Evolutionary conservation across 2,797 vertebrate genomes (phyloP).

Genomic region (Cygnus olor): DNA sequence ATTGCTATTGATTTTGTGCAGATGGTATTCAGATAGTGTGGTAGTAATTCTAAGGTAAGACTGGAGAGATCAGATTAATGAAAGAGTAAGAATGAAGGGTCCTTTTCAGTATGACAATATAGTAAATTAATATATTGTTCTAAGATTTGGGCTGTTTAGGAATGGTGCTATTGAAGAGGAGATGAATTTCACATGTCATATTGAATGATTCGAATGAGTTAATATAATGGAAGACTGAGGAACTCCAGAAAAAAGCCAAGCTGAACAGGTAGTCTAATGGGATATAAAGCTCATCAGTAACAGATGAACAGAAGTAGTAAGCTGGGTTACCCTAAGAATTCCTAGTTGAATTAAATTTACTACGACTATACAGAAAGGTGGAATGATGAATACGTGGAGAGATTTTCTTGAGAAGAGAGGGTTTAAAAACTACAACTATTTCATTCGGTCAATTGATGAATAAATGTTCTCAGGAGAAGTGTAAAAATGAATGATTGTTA

Average conservation of each 20-base stretch:
- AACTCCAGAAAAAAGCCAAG: slow-evolving; percentile 1
- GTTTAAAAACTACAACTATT: not conserved
- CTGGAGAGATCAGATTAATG: not conserved
- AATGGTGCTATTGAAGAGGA: not conserved
- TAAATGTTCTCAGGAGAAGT: not conserved
- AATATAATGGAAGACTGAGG: not conserved
- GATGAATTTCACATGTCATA: not conserved
- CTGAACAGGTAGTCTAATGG: slow-evolving; percentile 1
- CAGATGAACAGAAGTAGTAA: slow-evolving; percentile 24
- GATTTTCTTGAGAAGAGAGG: not conserved
- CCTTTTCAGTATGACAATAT: not conserved
- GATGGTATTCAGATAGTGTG: not conserved
- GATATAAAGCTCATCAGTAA: slow-evolving; percentile 48
- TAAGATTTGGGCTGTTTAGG: not conserved
- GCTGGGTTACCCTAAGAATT: not conserved
- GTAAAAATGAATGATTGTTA: not conserved
- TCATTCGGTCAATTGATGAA: not conserved
- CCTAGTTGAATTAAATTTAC: slow-evolving; percentile 7
- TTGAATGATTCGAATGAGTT: not conserved
- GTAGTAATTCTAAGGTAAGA: not conserved
- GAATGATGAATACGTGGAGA: not conserved
- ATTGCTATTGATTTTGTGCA: not conserved
- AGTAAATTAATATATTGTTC: not conserved
- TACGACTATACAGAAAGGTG: not conserved
- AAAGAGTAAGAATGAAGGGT: not conserved